phyloP scores from a whole-genome alignment of 30 jellyfish, hydroid and myxozoan genomes.

The Pseudorhiza aurosa region DNA sequence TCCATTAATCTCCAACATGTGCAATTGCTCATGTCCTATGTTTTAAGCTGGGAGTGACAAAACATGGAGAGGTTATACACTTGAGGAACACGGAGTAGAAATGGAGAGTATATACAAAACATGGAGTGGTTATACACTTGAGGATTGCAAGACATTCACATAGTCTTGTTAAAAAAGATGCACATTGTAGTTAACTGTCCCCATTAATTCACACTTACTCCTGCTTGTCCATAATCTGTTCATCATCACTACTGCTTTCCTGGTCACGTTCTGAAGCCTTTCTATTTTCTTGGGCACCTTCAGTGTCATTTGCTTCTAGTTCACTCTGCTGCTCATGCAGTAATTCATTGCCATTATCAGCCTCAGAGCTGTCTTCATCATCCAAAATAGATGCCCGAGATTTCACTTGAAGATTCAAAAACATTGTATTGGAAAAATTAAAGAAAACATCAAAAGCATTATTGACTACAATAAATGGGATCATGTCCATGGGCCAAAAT shows the following conservation, averaged over 20 bases:
- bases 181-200: no score
- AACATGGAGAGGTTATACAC: no score
- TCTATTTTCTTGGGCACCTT: slow-evolving; percentile 39
- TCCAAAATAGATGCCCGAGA: slow-evolving; percentile 38
- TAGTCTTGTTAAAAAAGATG: no score
- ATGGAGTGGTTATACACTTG: no score
- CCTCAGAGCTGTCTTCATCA: slow-evolving; percentile 36
- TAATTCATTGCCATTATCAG: slow-evolving; percentile 18
- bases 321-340: not conserved
- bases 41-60: no score
- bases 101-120: no score
- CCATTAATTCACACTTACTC: not conserved
- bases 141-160: no score
- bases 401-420: slow-evolving; percentile 32
- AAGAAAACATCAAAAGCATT: not conserved
- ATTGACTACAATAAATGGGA: not conserved
- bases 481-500: no score
- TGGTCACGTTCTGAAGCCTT: slow-evolving; percentile 45
- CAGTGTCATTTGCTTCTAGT: slow-evolving; percentile 29
- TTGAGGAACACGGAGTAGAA: no score
- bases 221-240: slow-evolving; percentile 16
- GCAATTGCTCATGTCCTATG: no score
- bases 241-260: slow-evolving; percentile 70
- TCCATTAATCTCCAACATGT: no score
- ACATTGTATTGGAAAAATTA: not conserved